Conservation (phyloP, 2,113 vertebrate species). For the Lycaon pictus region DNA sequence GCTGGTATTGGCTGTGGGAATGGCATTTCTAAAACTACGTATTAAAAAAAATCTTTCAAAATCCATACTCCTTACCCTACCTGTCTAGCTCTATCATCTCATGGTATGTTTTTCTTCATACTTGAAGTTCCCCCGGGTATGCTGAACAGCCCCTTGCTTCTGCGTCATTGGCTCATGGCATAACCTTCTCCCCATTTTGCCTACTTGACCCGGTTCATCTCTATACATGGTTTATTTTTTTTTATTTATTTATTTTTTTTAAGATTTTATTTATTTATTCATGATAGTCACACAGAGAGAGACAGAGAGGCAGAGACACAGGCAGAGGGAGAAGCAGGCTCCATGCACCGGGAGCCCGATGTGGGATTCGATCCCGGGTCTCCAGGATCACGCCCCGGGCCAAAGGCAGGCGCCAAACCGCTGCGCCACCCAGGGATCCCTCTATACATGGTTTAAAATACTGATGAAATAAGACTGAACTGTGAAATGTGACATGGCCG, state of each 20-base stretch:
- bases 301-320: too few relatives aligned
- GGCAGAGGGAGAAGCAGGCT: too few relatives aligned
- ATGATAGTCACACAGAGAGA: too few relatives aligned
- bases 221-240: not conserved
- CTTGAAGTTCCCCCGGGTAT: not conserved
- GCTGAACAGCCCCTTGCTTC: not conserved
- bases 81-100: not conserved
- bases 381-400: too few relatives aligned
- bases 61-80: not conserved
- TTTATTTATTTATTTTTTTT: too few relatives aligned
- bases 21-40: not conserved
- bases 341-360: too few relatives aligned
- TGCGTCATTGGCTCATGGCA: not conserved
- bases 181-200: not conserved
- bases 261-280: too few relatives aligned
- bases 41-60: not conserved
- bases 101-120: not conserved
- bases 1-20: not conserved
- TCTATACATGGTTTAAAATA: not conserved
- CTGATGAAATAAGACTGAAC: not conserved
- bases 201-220: not conserved
- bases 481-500: not conserved
- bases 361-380: too few relatives aligned
- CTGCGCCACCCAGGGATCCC: too few relatives aligned
- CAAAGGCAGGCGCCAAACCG: too few relatives aligned